A percentile compares a stretch with the other conserved stretches of the same genome.
Conservation (phyloP, 2,888 invertebrate genomes). For the Cetonia aurata region DNA sequence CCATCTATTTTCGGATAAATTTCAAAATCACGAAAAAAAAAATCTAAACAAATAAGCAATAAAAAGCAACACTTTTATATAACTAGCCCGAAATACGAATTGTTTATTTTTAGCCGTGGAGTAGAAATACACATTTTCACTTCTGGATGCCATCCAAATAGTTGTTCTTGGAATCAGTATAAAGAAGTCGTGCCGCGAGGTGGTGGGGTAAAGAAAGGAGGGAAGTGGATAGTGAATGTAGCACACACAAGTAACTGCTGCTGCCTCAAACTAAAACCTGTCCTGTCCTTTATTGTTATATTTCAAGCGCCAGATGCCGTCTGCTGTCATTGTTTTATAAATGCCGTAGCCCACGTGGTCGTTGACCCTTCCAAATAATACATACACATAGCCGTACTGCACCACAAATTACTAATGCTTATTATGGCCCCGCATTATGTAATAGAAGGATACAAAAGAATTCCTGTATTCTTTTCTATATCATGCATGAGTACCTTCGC, state of each 20-base stretch:
- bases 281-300: slow-evolving; percentile 45
- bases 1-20: slow-evolving; percentile 21
- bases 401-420: slow-evolving; percentile 8
- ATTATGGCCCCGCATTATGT: slow-evolving; percentile 15
- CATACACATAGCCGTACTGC: slow-evolving; percentile 8
- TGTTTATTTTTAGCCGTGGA: slow-evolving; percentile 40
- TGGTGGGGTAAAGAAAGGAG: slow-evolving; percentile 31
- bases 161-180: slow-evolving; percentile 45
- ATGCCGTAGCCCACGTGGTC: slow-evolving; percentile 48
- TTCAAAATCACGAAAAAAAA: slow-evolving; percentile 16
- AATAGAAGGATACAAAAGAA: slow-evolving; percentile 20
- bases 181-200: slow-evolving; percentile 30
- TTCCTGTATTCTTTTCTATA: slow-evolving; percentile 9
- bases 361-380: slow-evolving; percentile 45
- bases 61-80: slow-evolving; percentile 37
- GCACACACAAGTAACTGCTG: slow-evolving; percentile 40
- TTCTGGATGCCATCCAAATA: slow-evolving; percentile 45
- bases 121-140: slow-evolving; percentile 44
- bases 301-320: slow-evolving; percentile 50
- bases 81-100: slow-evolving; percentile 39
- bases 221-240: slow-evolving; percentile 42
- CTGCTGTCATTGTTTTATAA: slow-evolving; percentile 50
- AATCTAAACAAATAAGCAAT: slow-evolving; percentile 37
- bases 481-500: too few species aligned
- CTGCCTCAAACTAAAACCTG: slow-evolving; percentile 44